phyloP scores from a whole-genome alignment of 2,888 invertebrate species.

The Prostheceraeus crozeri region DNA sequence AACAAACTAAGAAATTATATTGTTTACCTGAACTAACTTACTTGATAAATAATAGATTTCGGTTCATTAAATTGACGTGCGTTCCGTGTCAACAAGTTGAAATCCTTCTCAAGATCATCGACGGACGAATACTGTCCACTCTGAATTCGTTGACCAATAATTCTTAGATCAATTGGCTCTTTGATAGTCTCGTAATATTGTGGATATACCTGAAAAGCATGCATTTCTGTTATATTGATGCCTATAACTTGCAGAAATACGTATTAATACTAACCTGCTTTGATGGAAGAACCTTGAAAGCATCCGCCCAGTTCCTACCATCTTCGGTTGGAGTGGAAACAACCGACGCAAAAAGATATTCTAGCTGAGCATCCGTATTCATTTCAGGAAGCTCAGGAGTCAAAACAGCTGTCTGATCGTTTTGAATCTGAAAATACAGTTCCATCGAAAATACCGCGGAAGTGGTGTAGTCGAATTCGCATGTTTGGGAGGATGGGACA shows the following conservation, averaged over 20 bases:
- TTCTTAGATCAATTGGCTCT: slow-evolving; percentile 84
- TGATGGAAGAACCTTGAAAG: slow-evolving; percentile 38
- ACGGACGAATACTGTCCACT: slow-evolving; percentile 70
- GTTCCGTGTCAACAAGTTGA: slow-evolving; percentile 81
- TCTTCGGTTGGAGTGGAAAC: slow-evolving; percentile 34
- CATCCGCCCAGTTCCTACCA: slow-evolving; percentile 30
- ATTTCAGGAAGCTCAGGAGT: no score
- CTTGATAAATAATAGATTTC: slow-evolving; percentile 86
- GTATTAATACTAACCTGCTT: slow-evolving; percentile 23
- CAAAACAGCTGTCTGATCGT: no score
- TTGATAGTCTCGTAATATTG: slow-evolving; percentile 91
- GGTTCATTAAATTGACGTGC: slow-evolving; percentile 93
- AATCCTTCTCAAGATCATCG: slow-evolving; percentile 77
- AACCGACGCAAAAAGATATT: slow-evolving; percentile 36
- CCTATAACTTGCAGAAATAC: no score
- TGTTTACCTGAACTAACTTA: no score
- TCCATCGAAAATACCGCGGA: no score
- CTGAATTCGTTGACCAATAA: slow-evolving; percentile 81
- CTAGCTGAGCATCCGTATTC: no score
- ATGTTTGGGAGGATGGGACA: no score
- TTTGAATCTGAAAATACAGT: no score
- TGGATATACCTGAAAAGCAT: slow-evolving; percentile 74
- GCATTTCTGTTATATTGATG: no score
- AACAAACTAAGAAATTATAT: no score
- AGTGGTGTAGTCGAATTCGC: no score